These are phyloP conservation scores for Sylvietta virens DNA, from an alignment of 2,113 vertebrate genomes.

Conservation along the genomic window DNA sequence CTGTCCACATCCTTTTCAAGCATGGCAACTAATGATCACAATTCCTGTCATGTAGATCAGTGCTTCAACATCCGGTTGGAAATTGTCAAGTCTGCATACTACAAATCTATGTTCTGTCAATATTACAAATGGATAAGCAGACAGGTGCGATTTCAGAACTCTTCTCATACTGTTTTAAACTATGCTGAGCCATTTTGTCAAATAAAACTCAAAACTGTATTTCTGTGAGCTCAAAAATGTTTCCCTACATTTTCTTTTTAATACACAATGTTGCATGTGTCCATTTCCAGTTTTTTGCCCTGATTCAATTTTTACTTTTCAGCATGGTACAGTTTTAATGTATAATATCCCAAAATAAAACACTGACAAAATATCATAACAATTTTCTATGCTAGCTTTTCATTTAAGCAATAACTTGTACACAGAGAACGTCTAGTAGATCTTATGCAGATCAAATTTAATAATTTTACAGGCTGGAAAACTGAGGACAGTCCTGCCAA, in stretches of 20 bases:
- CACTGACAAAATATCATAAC: not conserved
- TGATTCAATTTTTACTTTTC: not conserved
- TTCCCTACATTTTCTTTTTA: not conserved
- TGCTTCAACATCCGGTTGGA: conserved; percentile 38
- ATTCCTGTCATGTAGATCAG: conserved; percentile 41
- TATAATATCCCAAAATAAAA: not conserved
- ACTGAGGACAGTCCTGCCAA: not conserved
- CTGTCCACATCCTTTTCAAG: conserved; percentile 49
- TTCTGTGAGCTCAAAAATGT: not conserved
- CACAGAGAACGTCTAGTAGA: rapidly evolving
- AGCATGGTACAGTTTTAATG: not conserved
- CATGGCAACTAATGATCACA: conserved; percentile 48
- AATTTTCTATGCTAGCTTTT: not conserved
- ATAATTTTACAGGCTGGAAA: not conserved
- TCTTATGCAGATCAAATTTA: not conserved
- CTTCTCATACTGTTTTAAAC: not conserved
- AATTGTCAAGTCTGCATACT: conserved; percentile 63
- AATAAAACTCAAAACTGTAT: not conserved
- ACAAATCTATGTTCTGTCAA: conserved; percentile 53
- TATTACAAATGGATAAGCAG: conserved; percentile 51
- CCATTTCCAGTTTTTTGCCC: not conserved
- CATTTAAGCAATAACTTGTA: not conserved
- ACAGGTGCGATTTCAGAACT: conserved; percentile 32
- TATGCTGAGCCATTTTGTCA: not conserved
- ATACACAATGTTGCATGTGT: not conserved